These are phyloP conservation scores for Leuciscus waleckii DNA, from an alignment of 2,797 vertebrate genomes.

Conservation along the genomic window DNA sequence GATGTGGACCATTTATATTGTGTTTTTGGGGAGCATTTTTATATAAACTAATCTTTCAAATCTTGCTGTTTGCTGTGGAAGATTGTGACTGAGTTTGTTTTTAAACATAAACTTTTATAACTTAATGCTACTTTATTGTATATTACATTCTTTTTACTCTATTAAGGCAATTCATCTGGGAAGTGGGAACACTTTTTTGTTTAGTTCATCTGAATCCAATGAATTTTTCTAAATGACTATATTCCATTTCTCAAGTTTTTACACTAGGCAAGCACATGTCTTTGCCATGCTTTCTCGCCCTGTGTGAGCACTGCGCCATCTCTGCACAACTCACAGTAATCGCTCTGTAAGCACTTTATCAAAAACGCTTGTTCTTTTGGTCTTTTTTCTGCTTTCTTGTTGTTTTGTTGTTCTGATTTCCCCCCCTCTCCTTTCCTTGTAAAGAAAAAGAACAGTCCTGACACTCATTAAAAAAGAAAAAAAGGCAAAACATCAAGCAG, in stretches of 20 bases:
- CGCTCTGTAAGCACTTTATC: slow-evolving; percentile 84
- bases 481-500: slow-evolving; percentile 74
- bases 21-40: background rate
- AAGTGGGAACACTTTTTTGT: background rate
- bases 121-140: background rate
- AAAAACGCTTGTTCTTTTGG: slow-evolving; percentile 77
- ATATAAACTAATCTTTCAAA: background rate
- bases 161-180: background rate
- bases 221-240: background rate
- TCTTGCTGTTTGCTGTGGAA: background rate
- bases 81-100: background rate
- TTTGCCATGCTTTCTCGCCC: slow-evolving; percentile 64
- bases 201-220: background rate
- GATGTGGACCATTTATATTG: background rate
- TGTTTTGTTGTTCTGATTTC: slow-evolving; percentile 77
- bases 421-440: slow-evolving; percentile 54
- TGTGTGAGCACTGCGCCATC: slow-evolving; percentile 71
- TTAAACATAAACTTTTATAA: background rate
- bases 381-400: slow-evolving; percentile 80
- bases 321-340: slow-evolving; percentile 77
- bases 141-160: background rate
- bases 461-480: slow-evolving; percentile 83
- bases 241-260: slow-evolving; percentile 10
- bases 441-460: slow-evolving; percentile 74
- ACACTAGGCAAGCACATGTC: slow-evolving; percentile 3